Conservation (phyloP, 92 coral and sea anemone species). For the Epizoanthus scotinus region DNA sequence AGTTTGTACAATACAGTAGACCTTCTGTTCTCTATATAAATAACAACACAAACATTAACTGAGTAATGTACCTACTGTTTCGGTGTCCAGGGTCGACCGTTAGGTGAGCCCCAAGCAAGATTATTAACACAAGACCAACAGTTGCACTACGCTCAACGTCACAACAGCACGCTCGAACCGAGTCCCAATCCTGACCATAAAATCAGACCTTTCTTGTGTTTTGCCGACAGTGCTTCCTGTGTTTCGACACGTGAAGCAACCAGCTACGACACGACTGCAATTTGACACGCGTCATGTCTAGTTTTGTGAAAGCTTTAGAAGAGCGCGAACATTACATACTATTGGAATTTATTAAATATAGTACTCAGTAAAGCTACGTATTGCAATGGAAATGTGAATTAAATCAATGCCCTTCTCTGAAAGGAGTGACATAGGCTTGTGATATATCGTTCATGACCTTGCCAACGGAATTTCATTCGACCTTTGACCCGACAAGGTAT, state of each 20-base stretch:
- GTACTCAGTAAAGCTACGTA: too few relatives aligned
- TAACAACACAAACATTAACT: background rate
- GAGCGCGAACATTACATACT: background rate
- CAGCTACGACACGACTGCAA: conserved; percentile 27
- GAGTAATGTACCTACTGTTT: conserved; percentile 29
- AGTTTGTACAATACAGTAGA: background rate
- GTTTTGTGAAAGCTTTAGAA: background rate
- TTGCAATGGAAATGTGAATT: background rate
- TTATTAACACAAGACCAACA: background rate
- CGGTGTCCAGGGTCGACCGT: conserved; percentile 20
- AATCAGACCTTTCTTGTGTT: conserved; percentile 24
- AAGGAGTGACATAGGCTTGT: background rate
- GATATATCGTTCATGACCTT: background rate
- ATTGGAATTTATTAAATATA: background rate
- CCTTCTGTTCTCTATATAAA: background rate
- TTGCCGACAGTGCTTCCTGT: conserved; percentile 38
- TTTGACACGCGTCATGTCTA: conserved; percentile 6
- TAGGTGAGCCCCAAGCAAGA: background rate
- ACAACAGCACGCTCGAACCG: background rate
- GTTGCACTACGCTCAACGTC: conserved; percentile 3
- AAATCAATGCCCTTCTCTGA: background rate
- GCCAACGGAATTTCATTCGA: conserved; percentile 16
- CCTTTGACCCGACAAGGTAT: conserved; percentile 26
- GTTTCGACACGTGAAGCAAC: conserved; percentile 35
- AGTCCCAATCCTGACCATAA: conserved; percentile 6